Evolutionary conservation across 92 coral and sea anemone genomes (phyloP).

Genomic region (Scolanthus callimorphus): DNA sequence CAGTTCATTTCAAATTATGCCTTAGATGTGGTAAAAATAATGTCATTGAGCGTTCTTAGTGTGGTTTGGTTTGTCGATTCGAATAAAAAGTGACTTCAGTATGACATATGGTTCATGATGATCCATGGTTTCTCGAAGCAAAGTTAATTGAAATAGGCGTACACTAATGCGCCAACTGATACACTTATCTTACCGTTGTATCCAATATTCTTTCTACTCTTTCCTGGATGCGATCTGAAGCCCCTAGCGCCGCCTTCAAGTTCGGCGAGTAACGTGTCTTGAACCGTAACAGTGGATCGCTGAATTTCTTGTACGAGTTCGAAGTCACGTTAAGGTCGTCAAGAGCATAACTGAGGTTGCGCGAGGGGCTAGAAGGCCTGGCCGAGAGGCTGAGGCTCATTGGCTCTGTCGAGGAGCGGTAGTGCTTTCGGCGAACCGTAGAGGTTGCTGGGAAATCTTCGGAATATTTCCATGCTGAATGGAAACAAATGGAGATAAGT

Average conservation of each 20-base stretch:
- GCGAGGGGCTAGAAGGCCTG: conserved; percentile 89
- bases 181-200: conserved; percentile 19
- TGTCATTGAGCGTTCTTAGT: no score
- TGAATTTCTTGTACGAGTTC: conserved; percentile 61
- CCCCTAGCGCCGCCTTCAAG: conserved; percentile 87
- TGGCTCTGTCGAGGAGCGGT: conserved; percentile 91
- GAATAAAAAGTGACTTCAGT: no score
- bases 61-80: no score
- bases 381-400: conserved; percentile 62
- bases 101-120: no score
- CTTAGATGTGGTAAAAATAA: no score
- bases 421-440: conserved; percentile 51
- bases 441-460: conserved; percentile 83
- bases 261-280: conserved; percentile 92
- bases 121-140: no score
- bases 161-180: no score
- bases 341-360: conserved; percentile 83
- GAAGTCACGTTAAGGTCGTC: conserved; percentile 76
- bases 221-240: conserved; percentile 93
- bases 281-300: conserved; percentile 82
- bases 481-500: not conserved
- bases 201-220: conserved; percentile 86
- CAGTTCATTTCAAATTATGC: no score
- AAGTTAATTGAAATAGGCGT: no score
- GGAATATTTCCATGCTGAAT: conserved; percentile 91